Base-by-base conservation (phyloP, 2,113 vertebrate species). In the Manacus vitellinus region DNA sequence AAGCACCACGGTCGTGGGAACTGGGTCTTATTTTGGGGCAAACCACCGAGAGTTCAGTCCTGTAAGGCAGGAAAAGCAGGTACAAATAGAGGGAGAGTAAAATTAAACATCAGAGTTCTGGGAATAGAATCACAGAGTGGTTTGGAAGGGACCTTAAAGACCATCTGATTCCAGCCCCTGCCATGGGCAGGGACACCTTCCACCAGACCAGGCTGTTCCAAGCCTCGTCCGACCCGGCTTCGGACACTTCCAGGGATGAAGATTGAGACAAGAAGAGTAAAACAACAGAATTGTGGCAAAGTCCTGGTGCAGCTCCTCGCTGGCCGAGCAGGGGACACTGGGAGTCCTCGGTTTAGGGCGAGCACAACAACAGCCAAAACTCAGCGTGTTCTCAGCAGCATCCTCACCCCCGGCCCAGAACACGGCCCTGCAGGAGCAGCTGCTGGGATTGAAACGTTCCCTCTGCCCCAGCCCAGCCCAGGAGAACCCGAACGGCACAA, bases 251-350 rank as follows among this genome's bases (percentile, higher is more conserved):
- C 62, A 20, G n/a, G 63, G 14, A 47, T 8, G 88, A 27, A 83
- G 41, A 5, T 0, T 0, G 47, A 70, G 47, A 49, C 5, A 31
- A 5, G 25, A 3, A 23, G 21, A 7, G 73, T 1, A 18, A 12
- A 54, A 23, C 24, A 21, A 16, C 28, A 54, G 1, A 22, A 22
- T 9, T 41, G 30, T 0, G 0, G 16, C 46, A 8, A 31, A 62
- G 47, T 76, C 27, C 55, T 56, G 1, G 49, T 3, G 63, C 47
- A 43, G 88, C 55, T 76, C 55, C 78, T 62, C 5, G 0, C 14
- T n/a, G 22, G n/a, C 8, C 1, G 4, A 44, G 63, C 14, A 35
- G 7, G 37, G 71, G 20, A 37, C 46, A 52, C 5, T 5, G 2
- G 46, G 28, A 41, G 12, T 58, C n/a, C 58, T 4, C 30, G 20